Evolutionary conservation across 2,113 vertebrate species (phyloP).

Genomic region (Clupea harengus): DNA sequence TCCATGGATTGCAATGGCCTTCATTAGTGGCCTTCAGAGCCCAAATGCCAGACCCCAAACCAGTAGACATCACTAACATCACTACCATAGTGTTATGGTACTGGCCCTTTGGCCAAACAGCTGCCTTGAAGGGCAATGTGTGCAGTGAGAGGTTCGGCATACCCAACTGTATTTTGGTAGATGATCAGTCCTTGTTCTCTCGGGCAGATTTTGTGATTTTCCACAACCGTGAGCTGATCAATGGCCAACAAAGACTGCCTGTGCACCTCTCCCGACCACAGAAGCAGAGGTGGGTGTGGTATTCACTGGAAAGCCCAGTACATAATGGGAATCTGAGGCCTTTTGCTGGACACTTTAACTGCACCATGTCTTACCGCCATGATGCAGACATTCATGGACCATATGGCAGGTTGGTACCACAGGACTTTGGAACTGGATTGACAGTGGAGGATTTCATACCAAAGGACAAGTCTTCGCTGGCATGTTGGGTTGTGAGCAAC

Average conservation of each 20-base stretch:
- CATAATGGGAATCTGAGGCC: conserved; percentile 56
- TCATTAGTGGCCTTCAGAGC: too few species aligned
- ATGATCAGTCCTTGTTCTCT: conserved; percentile 56
- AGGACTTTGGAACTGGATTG: too few species aligned
- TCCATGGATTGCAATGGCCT: too few species aligned
- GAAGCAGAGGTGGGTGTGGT: conserved; percentile 87
- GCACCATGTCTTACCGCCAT: too few species aligned
- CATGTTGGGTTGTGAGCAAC: conserved; percentile 89
- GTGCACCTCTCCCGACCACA: conserved; percentile 50
- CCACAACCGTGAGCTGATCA: conserved; percentile 72
- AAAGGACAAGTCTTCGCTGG: conserved; percentile 68
- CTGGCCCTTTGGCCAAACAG: too few species aligned
- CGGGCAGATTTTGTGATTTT: conserved; percentile 80
- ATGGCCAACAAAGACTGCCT: conserved; percentile 58
- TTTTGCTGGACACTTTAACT: too few species aligned
- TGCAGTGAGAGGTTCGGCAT: conserved; percentile 36
- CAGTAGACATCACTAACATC: too few species aligned
- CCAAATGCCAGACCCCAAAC: too few species aligned
- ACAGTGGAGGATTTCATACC: conserved; percentile 31
- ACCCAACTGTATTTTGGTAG: not conserved
- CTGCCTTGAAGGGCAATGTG: too few species aligned
- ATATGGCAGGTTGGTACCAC: too few species aligned
- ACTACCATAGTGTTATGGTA: too few species aligned
- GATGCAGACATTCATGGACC: too few species aligned
- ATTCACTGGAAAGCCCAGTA: conserved; percentile 81